Percentiles rank a stretch among this genome's conserved stretches.
These are phyloP conservation scores for Drosophila nigromelanica DNA, from an alignment of 1,140 invertebrate genomes.

Conservation along the genomic window DNA sequence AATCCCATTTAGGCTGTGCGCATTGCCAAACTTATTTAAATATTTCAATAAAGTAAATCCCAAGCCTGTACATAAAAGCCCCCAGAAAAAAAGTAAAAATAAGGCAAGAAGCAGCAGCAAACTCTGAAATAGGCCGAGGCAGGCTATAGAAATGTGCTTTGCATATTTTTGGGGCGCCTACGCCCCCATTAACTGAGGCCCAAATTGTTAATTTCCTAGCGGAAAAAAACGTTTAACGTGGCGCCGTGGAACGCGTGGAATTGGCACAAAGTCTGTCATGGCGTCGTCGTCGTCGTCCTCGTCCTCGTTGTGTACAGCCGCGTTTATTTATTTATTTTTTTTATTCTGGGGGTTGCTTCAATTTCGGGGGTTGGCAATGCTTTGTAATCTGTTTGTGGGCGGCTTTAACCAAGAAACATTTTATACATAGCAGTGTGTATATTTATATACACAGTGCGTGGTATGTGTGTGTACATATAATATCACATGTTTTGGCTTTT, in stretches of 20 bases:
- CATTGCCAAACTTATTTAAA: slow-evolving; percentile 83
- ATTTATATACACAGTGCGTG: slow-evolving; percentile 32
- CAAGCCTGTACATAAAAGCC: slow-evolving; percentile 49
- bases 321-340: slow-evolving; percentile 28
- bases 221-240: slow-evolving; percentile 48
- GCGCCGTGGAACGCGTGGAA: slow-evolving; percentile 56
- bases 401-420: slow-evolving; percentile 67
- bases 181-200: slow-evolving; percentile 44
- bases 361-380: slow-evolving; percentile 67
- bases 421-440: slow-evolving; percentile 19
- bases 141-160: slow-evolving; percentile 46
- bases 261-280: slow-evolving; percentile 65
- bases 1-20: slow-evolving; percentile 82
- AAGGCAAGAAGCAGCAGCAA: slow-evolving; percentile 17
- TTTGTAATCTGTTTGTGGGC: slow-evolving; percentile 78
- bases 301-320: slow-evolving; percentile 27
- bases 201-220: slow-evolving; percentile 72
- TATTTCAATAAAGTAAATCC: slow-evolving; percentile 84
- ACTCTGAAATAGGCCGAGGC: slow-evolving; percentile 63
- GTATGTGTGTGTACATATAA: slow-evolving; percentile 34
- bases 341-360: slow-evolving; percentile 59
- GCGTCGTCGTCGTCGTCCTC: slow-evolving; percentile 30
- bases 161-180: slow-evolving; percentile 59
- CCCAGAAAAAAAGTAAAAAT: slow-evolving; percentile 31
- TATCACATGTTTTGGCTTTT: slow-evolving; percentile 75